Conservation (phyloP, 2,113 vertebrate species). For the Oncorhynchus clarkii region DNA sequence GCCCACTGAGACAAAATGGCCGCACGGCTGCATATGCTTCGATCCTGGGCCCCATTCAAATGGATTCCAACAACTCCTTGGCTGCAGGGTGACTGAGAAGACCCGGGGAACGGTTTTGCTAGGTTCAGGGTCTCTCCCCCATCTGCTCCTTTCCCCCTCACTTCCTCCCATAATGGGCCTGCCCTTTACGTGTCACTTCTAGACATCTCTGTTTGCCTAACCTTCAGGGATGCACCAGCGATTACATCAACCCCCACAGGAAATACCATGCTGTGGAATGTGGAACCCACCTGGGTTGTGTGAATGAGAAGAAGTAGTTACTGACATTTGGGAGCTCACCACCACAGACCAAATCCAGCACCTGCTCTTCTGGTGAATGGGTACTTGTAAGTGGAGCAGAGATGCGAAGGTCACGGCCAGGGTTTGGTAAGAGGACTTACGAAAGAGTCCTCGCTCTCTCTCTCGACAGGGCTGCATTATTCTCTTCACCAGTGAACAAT, state of each 20-base stretch:
- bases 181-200: no score
- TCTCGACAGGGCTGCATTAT: slow-evolving; percentile 57
- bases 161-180: slow-evolving; percentile 2
- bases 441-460: background rate
- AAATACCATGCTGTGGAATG: no score
- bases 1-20: background rate
- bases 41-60: background rate
- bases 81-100: background rate
- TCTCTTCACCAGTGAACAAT: slow-evolving; percentile 71
- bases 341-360: slow-evolving; percentile 40
- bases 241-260: no score
- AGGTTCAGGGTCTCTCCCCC: slow-evolving; percentile 27
- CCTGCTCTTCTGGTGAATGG: slow-evolving; percentile 63
- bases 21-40: background rate
- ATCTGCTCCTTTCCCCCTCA: slow-evolving; percentile 6
- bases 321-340: no score
- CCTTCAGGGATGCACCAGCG: no score
- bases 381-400: slow-evolving; percentile 52
- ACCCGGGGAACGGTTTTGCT: background rate
- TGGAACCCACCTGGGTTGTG: no score
- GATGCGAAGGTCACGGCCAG: slow-evolving; percentile 24
- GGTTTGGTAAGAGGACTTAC: slow-evolving; percentile 46
- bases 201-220: no score
- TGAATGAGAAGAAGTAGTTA: no score
- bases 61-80: background rate